These are phyloP conservation scores for Protaetia brevitarsis DNA, from an alignment of 1,140 invertebrate species.

Conservation along the genomic window DNA sequence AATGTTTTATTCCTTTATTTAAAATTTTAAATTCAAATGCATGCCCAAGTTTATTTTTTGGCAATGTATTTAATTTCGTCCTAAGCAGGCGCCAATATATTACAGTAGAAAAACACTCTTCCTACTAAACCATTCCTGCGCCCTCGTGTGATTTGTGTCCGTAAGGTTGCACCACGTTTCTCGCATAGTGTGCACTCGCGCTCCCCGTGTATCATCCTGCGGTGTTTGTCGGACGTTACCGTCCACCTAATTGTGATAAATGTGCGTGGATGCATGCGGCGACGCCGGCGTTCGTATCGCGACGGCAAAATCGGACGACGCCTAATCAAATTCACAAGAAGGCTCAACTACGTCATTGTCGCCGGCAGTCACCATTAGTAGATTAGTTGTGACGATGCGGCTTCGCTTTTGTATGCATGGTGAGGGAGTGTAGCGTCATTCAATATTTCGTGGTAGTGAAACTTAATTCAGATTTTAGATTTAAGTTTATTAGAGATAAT, in stretches of 20 bases:
- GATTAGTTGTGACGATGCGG: not conserved
- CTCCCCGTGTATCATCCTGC: not conserved
- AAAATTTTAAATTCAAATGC: too few species aligned
- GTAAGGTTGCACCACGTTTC: not conserved
- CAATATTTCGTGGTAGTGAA: too few species aligned
- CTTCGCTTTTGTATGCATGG: not conserved
- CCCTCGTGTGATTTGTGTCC: not conserved
- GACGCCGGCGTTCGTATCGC: not conserved
- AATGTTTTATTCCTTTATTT: too few species aligned
- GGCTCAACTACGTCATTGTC: not conserved
- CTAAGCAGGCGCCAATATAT: too few species aligned
- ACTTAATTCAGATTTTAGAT: too few species aligned
- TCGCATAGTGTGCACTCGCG: not conserved
- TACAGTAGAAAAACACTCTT: too few species aligned
- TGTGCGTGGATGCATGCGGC: constrained; percentile 11
- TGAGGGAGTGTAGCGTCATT: not conserved
- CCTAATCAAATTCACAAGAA: constrained; percentile 17
- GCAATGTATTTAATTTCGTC: too few species aligned
- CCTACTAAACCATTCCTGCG: too few species aligned
- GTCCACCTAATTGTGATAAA: constrained; percentile 21
- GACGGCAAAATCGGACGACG: not conserved
- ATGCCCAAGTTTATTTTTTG: too few species aligned
- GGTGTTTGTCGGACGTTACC: constrained; percentile 2
- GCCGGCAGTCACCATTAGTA: constrained; percentile 7
- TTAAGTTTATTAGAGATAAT: too few species aligned